Evolutionary conservation across 2,113 vertebrate genomes (phyloP), one percentile per base, ranked within the genome.

Genomic region (Chiloscyllium plagiosum): DNA sequence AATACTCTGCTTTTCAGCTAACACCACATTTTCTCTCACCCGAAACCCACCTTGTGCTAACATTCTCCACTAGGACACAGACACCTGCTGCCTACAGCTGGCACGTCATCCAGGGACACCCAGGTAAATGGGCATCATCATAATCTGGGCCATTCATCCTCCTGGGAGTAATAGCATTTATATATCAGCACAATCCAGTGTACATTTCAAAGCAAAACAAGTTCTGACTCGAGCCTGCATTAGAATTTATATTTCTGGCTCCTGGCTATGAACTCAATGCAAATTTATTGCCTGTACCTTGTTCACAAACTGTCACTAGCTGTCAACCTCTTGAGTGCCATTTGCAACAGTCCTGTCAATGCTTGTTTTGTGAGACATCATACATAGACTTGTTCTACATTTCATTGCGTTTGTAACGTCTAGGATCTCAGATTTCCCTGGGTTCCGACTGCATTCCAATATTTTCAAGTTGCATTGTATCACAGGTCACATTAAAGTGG

Each of bases 241-340:
- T 7, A n/a, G 15, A n/a, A 92, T 92, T 92, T 92, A 65, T 37
- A 66, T 92, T 65, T 22, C 56, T 66, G 15, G 37, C 89, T 92
- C 56, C n/a, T 5, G 33, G 89, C 89, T 92, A 61, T 20, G 33
- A 20, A 6, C 6, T 92, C 33, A n/a, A 66, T 37, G n/a, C 37
- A 66, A 22, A 22, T 66, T 92, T 92, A 66, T 92, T 66, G 61
- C 33, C 61, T 20, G 89, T 37, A 92, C 65, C 89, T 92, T 92
- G 89, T 92, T 92, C 61, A 90, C 87, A n/a, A 65, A 90, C 56
- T 90, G 87, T 90, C 52, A 92, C 29, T 66, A 66, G 33, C 61
- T 92, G 89, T 92, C 89, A 92, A 65, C 29, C 4, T 92, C 56
- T 92, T 5, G 29, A 15, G 26, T 92, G 61, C 89, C 61, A 37